Conservation (phyloP, 92 coral and sea anemone species). For the Phenganax subtilis region DNA sequence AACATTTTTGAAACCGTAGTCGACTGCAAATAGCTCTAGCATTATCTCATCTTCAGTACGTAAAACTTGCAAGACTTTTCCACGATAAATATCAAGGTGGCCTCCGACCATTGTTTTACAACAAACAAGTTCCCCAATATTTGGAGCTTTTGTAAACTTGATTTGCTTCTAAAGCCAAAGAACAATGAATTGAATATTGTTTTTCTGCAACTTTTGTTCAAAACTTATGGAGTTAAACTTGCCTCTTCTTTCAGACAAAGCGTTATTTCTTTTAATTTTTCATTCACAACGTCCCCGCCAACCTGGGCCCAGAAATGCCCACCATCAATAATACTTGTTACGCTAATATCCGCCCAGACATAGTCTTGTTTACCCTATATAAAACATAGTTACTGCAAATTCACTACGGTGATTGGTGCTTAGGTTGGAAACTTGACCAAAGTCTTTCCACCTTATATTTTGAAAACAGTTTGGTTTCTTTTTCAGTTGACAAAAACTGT, state of each 20-base stretch:
- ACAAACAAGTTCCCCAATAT: slow-evolving; percentile 70
- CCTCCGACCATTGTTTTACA: slow-evolving; percentile 55
- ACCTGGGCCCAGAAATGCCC: slow-evolving; percentile 98
- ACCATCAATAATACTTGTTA: slow-evolving; percentile 76
- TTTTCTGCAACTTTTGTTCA: background rate
- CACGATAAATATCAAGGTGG: slow-evolving; percentile 64
- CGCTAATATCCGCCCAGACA: slow-evolving; percentile 66
- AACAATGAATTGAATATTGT: background rate
- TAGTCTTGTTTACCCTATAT: slow-evolving; percentile 4
- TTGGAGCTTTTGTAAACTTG: slow-evolving; percentile 43
- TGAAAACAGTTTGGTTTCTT: slow-evolving; percentile 42
- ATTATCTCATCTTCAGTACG: slow-evolving; percentile 32
- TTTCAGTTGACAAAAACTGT: slow-evolving; percentile 39
- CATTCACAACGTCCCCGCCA: slow-evolving; percentile 64
- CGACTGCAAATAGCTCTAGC: slow-evolving; percentile 80
- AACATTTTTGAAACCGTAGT: slow-evolving; percentile 64
- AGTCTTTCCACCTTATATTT: slow-evolving; percentile 48
- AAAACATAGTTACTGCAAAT: background rate
- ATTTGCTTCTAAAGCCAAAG: background rate
- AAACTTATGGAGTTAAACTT: background rate
- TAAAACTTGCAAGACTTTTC: slow-evolving; percentile 48
- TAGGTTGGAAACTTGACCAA: too few relatives aligned
- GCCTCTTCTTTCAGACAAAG: slow-evolving; percentile 60
- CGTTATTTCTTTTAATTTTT: slow-evolving; percentile 51
- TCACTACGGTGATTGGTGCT: background rate